Evolutionary conservation across 2,113 vertebrate genomes (phyloP).

Genomic region (Nothocercus julius): DNA sequence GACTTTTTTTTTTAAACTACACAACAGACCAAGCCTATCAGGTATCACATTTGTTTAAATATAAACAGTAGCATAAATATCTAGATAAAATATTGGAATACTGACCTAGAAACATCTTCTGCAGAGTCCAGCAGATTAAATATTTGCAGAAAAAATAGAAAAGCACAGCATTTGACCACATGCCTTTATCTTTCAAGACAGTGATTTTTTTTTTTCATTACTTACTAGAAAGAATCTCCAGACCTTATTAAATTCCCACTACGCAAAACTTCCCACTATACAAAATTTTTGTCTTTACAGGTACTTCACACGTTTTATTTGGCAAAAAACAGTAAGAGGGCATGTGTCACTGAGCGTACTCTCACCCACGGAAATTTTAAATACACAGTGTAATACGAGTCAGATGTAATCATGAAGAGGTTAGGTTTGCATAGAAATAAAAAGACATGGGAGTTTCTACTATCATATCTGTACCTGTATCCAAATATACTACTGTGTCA

Average conservation of each 20-base stretch:
- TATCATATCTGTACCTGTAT: background rate
- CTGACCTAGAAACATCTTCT: background rate
- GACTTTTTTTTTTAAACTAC: conserved; percentile 1
- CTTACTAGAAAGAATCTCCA: conserved; percentile 37
- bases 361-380: background rate
- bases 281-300: background rate
- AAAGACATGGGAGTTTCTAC: background rate
- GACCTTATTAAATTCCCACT: background rate
- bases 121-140: background rate
- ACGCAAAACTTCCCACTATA: background rate
- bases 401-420: background rate
- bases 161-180: background rate
- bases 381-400: background rate
- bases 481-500: background rate
- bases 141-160: background rate
- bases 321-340: background rate
- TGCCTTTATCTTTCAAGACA: background rate
- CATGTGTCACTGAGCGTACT: background rate
- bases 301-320: background rate
- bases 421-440: background rate
- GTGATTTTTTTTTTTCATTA: background rate
- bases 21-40: background rate
- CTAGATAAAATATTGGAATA: background rate
- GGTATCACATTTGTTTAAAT: background rate
- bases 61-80: background rate